Base-by-base conservation (phyloP, 2,888 invertebrate genomes). In the Chironomus tentans region DNA sequence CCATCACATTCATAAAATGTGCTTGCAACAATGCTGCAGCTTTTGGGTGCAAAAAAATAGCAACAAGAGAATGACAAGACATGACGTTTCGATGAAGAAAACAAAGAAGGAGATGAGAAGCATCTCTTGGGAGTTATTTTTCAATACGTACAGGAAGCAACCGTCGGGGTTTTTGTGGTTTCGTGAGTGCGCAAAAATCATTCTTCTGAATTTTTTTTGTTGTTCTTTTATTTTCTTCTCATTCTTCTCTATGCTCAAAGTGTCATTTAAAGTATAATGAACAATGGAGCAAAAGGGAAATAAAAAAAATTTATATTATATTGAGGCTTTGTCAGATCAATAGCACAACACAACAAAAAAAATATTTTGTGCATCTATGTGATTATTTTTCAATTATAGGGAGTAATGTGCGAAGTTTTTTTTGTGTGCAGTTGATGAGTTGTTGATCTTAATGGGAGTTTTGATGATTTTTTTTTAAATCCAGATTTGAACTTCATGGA, bases 91-190 rank as follows among this genome's bases (percentile, higher is more conserved):
- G 38, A 38, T 38, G 38, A 38, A 38, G 10, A 38, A 38, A 38
- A 28, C 28, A 28, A n/a, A 56, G n/a, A 56, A 56, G 56, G 18
- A 56, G 56, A 56, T 15, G 56, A 56, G 12, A 56, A 15, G n/a
- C 56, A 56, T 56, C 18, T 13, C n/a, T 56, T 56, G 56, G 18
- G 18, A n/a, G 56, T 56, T 56, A 56, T 56, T 56, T 18, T 56
- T 56, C 56, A 56, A 56, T 56, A 56, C 56, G 18, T 15, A 71
- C 71, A 71, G 71, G 71, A 71, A 71, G 71, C 71, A 15, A 38
- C 24, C 70, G 47, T 47, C 71, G 50, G 71, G 71, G 18, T 71
- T 71, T 71, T 71, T 38, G 71, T 56, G 71, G 71, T 71, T 71
- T 28, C 56, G 56, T 38, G 38, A 38, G 38, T 38, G 38, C 56